Conservation (phyloP, 2,797 vertebrate genomes). For the Heliangelus exortis region DNA sequence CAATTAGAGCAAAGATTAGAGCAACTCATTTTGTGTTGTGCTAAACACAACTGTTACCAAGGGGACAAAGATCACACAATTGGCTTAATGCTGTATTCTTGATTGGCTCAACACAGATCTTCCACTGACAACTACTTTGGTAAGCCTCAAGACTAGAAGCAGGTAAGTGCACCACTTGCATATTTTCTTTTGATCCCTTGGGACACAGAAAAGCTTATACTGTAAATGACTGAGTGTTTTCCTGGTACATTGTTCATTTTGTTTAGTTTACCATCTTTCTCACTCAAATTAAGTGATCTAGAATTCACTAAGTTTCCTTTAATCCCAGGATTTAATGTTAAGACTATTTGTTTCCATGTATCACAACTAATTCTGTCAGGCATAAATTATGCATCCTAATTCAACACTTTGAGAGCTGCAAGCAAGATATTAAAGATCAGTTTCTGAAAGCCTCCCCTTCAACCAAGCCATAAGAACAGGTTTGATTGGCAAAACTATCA, state of each 20-base stretch:
- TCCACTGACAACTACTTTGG: not conserved
- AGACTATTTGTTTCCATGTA: not conserved
- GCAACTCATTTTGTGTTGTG: constrained; percentile 14
- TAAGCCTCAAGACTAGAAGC: not conserved
- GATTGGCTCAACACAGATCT: not conserved
- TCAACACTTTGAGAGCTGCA: not conserved
- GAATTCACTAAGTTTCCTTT: not conserved
- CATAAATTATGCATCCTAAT: not conserved
- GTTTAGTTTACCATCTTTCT: not conserved
- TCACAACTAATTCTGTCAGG: not conserved
- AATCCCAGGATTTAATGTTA: not conserved
- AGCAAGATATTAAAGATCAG: not conserved
- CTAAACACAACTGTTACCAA: constrained; percentile 41
- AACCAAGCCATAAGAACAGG: not conserved
- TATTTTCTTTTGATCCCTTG: not conserved
- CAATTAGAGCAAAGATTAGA: constrained; percentile 53
- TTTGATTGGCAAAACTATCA: not conserved
- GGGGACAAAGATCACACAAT: constrained; percentile 26
- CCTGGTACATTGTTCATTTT: not conserved
- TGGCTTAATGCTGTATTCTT: not conserved
- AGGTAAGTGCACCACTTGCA: not conserved
- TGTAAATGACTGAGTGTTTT: not conserved
- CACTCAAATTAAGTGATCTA: not conserved
- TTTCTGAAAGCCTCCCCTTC: not conserved
- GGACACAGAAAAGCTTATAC: not conserved